Base-by-base conservation (phyloP, 1,140 invertebrate species). In the Drosophila murphyi region DNA sequence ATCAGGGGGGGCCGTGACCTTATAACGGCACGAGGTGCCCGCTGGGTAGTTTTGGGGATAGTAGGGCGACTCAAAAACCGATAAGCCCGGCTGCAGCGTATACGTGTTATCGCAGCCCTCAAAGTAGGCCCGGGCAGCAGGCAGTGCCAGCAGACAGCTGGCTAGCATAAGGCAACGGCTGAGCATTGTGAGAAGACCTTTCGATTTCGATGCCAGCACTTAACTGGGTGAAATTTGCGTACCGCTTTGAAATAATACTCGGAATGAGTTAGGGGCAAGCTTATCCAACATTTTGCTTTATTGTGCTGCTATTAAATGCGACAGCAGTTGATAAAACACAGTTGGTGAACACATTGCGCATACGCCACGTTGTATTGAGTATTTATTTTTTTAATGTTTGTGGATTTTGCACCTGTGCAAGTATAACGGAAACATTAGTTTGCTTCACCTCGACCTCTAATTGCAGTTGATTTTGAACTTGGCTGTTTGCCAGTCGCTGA, bases 11-110 rank as follows among this genome's bases (percentile, higher is more conserved):
- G 91, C 91, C 1, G n/a, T 59, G 43, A 92, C 79, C 10, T 64
- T 75, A 68, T 92, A 92, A 3, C 91, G 91, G 35, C 91, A 92
- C 37, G 91, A 92, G 0, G 87, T 78, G n/a, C 90, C 55, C 4
- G 75, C 39, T 8, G 91, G 91, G 78, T 92, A 92, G 37, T 65
- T 81, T 4, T 32, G 52, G 29, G 89, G 83, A 55, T 91, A 92
- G 60, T 78, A 82, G 31, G 91, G 91, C 2, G 91, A 92, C 55
- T 92, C 76, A 4, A 92, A 20, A 50, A 81, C 89, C 10, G 76
- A 65, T 20, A 48, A 47, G 5, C 87, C 91, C 7, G 57, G 31
- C 0, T 43, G 31, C n/a, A 92, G 52, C 2, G 28, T 47, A 45
- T 67, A 88, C 12, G 45, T 61, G 34, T 80, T 75, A 68, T 92